Percentiles rank a stretch among this genome's conserved stretches.
Evolutionary conservation across 1,140 invertebrate genomes (phyloP).

Genomic region (Camponotus pennsylvanicus): DNA sequence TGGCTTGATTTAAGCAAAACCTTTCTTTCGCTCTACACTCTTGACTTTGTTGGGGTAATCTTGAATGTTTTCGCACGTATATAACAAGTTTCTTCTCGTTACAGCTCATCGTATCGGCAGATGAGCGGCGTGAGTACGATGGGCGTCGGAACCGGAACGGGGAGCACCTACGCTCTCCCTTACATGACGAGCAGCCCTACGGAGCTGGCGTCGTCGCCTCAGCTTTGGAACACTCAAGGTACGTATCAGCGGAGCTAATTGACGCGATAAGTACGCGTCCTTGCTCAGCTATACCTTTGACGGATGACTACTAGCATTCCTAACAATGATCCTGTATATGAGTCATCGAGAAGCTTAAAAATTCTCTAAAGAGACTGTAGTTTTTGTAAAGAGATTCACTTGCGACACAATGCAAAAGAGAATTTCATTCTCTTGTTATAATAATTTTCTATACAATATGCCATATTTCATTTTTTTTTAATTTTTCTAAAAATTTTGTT

Average conservation of each 20-base stretch:
- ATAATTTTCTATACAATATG: neutral
- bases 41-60: neutral
- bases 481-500: no score
- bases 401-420: neutral
- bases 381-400: neutral
- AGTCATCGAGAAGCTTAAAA: neutral
- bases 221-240: constrained; percentile 80
- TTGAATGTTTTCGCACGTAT: neutral
- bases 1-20: neutral
- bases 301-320: neutral
- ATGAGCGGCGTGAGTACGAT: constrained; percentile 75
- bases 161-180: constrained; percentile 72
- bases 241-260: constrained; percentile 26
- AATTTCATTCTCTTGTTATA: neutral
- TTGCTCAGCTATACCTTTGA: neutral
- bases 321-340: neutral
- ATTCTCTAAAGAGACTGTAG: no score
- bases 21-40: neutral
- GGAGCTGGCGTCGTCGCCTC: constrained; percentile 75
- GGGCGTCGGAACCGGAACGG: constrained; percentile 61
- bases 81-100: constrained; percentile 58
- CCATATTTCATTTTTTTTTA: no score
- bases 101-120: constrained; percentile 79
- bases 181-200: constrained; percentile 77
- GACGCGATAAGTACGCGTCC: neutral